These are phyloP conservation scores for Cantharis lateralis DNA, from an alignment of 2,888 invertebrate genomes.

Conservation along the genomic window DNA sequence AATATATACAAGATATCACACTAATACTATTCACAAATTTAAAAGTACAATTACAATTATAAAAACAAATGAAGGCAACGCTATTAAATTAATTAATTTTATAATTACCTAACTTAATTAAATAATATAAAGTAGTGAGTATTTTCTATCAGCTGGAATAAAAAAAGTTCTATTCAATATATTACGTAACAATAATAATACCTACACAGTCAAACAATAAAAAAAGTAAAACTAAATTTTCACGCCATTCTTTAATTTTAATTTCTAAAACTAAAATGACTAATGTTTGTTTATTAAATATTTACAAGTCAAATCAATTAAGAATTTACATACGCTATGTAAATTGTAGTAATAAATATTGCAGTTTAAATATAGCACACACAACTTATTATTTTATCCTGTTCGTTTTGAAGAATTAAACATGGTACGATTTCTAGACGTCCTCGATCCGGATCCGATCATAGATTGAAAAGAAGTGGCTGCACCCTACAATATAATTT, in stretches of 20 bases:
- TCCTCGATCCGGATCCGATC: conserved; percentile 62
- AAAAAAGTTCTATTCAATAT: background rate
- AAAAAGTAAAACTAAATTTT: background rate
- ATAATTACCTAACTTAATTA: background rate
- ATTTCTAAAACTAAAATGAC: conserved; percentile 2
- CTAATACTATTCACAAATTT: background rate
- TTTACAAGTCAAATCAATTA: conserved; percentile 17
- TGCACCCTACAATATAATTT: conserved; percentile 66
- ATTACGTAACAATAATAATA: background rate
- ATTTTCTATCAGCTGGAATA: background rate
- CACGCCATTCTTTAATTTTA: background rate
- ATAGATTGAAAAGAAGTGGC: conserved; percentile 72
- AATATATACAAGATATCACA: background rate
- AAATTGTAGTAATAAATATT: conserved; percentile 33
- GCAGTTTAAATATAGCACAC: conserved; percentile 27
- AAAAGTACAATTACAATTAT: background rate
- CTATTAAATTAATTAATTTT: background rate
- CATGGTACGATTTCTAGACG: conserved; percentile 56
- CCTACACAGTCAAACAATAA: conserved; percentile 5
- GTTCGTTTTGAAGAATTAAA: conserved; percentile 34
- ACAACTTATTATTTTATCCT: conserved; percentile 32
- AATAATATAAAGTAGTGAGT: background rate
- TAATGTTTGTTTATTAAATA: conserved; percentile 2
- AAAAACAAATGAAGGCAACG: background rate
- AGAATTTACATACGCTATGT: conserved; percentile 16